Conservation (phyloP, 2,888 invertebrate genomes). For the Heteromyza rotundicornis region DNA sequence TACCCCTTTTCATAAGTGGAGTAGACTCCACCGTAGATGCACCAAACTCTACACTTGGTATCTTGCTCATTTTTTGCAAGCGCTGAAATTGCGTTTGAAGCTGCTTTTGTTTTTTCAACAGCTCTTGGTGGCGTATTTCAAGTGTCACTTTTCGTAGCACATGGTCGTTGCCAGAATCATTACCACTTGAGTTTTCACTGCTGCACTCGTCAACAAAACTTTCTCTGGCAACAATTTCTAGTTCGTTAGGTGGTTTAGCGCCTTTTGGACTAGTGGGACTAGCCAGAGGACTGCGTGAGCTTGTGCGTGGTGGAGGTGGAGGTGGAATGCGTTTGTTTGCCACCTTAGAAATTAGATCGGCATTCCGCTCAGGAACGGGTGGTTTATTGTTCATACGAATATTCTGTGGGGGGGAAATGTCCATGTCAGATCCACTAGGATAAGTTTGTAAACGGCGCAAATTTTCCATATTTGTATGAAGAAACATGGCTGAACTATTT, state of each 20-base stretch:
- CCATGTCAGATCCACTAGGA: conserved; percentile 84
- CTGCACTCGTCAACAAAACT: conserved; percentile 49
- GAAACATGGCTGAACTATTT: conserved; percentile 38
- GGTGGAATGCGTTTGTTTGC: conserved; percentile 81
- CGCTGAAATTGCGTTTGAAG: conserved; percentile 91
- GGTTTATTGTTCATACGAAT: conserved; percentile 72
- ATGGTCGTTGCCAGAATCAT: conserved; percentile 79
- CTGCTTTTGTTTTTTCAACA: conserved; percentile 84
- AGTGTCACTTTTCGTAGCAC: conserved; percentile 76
- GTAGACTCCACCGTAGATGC: conserved; percentile 64
- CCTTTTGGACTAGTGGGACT: conserved; percentile 80
- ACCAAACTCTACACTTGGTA: conserved; percentile 69
- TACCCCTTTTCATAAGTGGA: conserved; percentile 81
- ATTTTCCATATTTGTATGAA: conserved; percentile 63
- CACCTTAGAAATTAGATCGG: conserved; percentile 76
- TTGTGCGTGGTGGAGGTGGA: conserved; percentile 91
- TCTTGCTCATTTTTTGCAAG: conserved; percentile 84
- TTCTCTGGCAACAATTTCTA: conserved; percentile 40
- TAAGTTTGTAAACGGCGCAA: conserved; percentile 82
- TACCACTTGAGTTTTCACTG: conserved; percentile 73
- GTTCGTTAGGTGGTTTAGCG: conserved; percentile 66
- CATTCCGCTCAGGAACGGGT: conserved; percentile 82
- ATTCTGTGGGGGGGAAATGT: conserved; percentile 74
- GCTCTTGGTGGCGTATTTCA: conserved; percentile 87
- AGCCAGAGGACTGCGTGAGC: conserved; percentile 84